Evolutionary conservation across 2,113 vertebrate species (phyloP).

Genomic region (Notiomystis cincta): DNA sequence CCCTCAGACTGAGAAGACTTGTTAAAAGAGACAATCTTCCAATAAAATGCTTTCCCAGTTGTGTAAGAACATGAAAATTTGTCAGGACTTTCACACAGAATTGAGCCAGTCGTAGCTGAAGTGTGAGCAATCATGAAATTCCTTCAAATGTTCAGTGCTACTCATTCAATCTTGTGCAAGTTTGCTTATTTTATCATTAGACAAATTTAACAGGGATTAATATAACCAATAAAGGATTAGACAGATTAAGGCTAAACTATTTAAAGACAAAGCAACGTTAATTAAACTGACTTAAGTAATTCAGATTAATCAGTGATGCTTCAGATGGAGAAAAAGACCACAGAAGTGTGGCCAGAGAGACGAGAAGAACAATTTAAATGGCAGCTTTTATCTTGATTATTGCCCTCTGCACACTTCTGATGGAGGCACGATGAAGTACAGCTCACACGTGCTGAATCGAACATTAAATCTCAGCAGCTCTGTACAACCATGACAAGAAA

Average conservation of each 20-base stretch:
- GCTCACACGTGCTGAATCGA: not conserved
- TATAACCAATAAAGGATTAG: not conserved
- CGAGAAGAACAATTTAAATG: not conserved
- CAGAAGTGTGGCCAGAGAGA: not conserved
- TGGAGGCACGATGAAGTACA: not conserved
- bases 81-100: not conserved
- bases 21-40: not conserved
- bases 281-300: not conserved
- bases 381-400: not conserved
- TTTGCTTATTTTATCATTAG: not conserved
- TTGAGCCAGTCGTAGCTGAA: not conserved
- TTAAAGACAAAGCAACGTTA: slow-evolving; percentile 17
- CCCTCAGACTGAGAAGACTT: not conserved
- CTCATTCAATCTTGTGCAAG: not conserved
- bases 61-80: not conserved
- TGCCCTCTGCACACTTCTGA: not conserved
- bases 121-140: not conserved
- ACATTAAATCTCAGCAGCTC: not conserved
- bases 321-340: not conserved
- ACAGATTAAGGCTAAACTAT: slow-evolving; percentile 21
- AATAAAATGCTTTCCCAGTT: not conserved
- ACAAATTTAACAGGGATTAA: not conserved
- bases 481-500: not conserved
- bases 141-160: not conserved
- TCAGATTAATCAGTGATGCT: not conserved